Evolutionary conservation across 2,113 vertebrate species (phyloP), one percentile per base, ranked within the genome.

Genomic region (Piaya cayana): DNA sequence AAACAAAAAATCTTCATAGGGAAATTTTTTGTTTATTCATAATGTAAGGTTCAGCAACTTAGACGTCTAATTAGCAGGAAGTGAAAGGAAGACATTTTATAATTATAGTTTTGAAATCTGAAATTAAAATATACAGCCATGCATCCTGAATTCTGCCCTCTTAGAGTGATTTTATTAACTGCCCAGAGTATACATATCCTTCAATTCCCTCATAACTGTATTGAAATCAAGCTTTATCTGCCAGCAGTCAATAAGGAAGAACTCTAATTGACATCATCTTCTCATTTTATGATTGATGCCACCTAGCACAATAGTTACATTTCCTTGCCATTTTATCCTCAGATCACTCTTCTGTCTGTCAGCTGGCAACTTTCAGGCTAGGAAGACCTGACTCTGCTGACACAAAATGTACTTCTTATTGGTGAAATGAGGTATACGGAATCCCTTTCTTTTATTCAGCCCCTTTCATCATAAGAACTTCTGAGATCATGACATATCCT

Each of bases 121-220:
- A 70, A 67, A 87, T 87, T 93, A 89, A 93, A 94, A 89, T 81
- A 63, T 69, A 89, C 72, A 87, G 36, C 36, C 27, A 78, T 65
- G 42, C 25, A 86, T 74, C 55, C 64, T 74, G 55, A 91, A 65
- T 86, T 89, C 77, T 88, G 43, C n/a, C 47, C 65, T 70, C 63
- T 80, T 58, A 59, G 53, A 70, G 12, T 82, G 65, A 71, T 70
- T 82, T 76, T 89, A 65, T 78, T 76, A 79, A 82, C 71, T 74
- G 45, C 27, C 68, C 87, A 69, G 49, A 83, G 83, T 65, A 60
- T 32, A 37, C 5, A 56, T 72, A 32, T 8, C 76, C 39, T 86
- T 82, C 17, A 37, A 91, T 91, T 86, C 20, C 30, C 43, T 88
- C 53, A 82, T 42, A 86, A 64, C 17, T 60, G 5, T 47, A 29